phyloP scores from a whole-genome alignment of 1,140 invertebrate species.

The Hyphantria cunea region DNA sequence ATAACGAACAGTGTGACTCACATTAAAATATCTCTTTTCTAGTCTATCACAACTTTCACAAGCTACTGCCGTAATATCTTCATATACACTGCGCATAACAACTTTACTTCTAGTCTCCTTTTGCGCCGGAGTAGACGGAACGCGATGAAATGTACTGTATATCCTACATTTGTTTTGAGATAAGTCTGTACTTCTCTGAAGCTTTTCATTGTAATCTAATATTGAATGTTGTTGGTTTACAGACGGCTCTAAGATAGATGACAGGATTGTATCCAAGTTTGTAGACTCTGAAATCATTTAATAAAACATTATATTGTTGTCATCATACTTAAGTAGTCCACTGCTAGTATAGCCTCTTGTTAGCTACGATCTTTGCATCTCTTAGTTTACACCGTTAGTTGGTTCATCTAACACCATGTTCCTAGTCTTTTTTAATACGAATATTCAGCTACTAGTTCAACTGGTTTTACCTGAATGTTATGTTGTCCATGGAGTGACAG shows the following conservation, averaged over 20 bases:
- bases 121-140: conserved; percentile 39
- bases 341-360: no score
- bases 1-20: conserved; percentile 31
- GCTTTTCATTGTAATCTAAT: conserved; percentile 64
- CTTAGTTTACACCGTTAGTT: no score
- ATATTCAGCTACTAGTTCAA: no score
- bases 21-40: conserved; percentile 43
- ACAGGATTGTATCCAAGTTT: conserved; percentile 45
- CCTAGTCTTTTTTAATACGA: no score
- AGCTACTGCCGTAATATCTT: conserved; percentile 48
- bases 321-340: no score
- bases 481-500: no score
- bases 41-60: conserved; percentile 16
- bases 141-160: conserved; percentile 56
- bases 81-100: conserved; percentile 44
- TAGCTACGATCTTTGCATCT: no score
- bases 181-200: conserved; percentile 40
- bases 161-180: conserved; percentile 56
- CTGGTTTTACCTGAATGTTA: no score
- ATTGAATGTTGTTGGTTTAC: conserved; percentile 45
- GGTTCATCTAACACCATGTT: no score
- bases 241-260: conserved; percentile 46
- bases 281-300: conserved; percentile 46
- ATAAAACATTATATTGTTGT: no score
- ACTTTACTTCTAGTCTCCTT: conserved; percentile 34